Conservation (phyloP, 2,113 vertebrate species). For the Lonchura striata region DNA sequence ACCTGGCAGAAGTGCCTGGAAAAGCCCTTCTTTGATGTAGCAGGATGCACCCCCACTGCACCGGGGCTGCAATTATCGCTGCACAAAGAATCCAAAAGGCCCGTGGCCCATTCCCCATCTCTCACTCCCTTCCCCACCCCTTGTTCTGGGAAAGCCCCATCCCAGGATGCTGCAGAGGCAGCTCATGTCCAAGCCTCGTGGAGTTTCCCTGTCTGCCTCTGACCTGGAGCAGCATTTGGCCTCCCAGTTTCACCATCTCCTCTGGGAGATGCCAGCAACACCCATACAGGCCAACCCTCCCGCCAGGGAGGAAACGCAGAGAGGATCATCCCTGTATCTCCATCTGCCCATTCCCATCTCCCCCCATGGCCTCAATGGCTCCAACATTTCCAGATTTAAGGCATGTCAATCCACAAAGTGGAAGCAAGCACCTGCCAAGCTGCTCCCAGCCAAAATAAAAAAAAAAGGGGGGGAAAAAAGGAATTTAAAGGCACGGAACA, state of each 20-base stretch:
- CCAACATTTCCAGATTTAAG: not conserved
- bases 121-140: not conserved
- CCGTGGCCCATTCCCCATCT: not conserved
- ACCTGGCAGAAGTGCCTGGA: not conserved
- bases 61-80: not conserved
- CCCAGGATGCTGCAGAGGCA: not conserved
- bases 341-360: not conserved
- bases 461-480: fast-evolving
- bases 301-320: not conserved
- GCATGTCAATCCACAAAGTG: not conserved
- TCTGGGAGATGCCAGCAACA: not conserved
- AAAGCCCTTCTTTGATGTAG: not conserved
- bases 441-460: not conserved
- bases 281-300: fast-evolving
- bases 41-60: not conserved
- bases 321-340: not conserved
- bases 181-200: not conserved
- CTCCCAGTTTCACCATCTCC: fast-evolving
- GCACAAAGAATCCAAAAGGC: not conserved
- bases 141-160: not conserved
- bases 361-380: fast-evolving
- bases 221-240: not conserved
- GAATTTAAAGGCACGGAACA: not conserved
- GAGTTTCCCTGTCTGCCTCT: fast-evolving
- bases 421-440: not conserved